These are phyloP conservation scores for Apodemia duryi DNA, from an alignment of 2,888 invertebrate species.

Conservation along the genomic window DNA sequence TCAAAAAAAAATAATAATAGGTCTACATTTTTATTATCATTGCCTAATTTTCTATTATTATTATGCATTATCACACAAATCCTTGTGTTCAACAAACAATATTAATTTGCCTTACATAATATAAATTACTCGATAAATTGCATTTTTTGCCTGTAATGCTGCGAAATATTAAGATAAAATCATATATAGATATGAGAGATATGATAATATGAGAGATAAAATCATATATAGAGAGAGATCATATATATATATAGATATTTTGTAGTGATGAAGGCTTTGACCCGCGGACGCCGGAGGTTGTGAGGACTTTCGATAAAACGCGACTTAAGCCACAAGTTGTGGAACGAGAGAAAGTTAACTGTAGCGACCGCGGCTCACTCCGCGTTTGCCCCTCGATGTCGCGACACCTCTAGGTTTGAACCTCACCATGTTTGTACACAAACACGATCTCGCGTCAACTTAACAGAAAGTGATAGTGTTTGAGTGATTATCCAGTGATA, in stretches of 20 bases:
- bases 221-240: too few relatives aligned
- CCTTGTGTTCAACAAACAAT: too few relatives aligned
- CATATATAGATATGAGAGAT: too few relatives aligned
- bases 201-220: too few relatives aligned
- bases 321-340: constrained; percentile 42
- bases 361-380: constrained; percentile 73
- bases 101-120: not conserved
- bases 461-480: constrained; percentile 66
- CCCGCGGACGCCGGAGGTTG: constrained; percentile 54
- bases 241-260: too few relatives aligned
- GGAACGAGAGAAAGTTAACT: constrained; percentile 75
- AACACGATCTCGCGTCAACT: constrained; percentile 23
- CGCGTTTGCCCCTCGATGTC: constrained; percentile 39
- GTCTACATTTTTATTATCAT: too few relatives aligned
- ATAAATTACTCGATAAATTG: not conserved
- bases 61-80: too few relatives aligned
- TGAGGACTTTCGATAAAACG: constrained; percentile 71
- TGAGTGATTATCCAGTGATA: constrained; percentile 21
- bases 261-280: constrained; percentile 56
- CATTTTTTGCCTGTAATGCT: not conserved
- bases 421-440: constrained; percentile 35
- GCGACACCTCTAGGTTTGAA: constrained; percentile 42
- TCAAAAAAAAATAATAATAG: too few relatives aligned
- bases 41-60: too few relatives aligned
- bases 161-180: constrained; percentile 20